These are phyloP conservation scores for Trachythela sp. DNA, from an alignment of 64 coral and sea anemone species.

Conservation along the genomic window DNA sequence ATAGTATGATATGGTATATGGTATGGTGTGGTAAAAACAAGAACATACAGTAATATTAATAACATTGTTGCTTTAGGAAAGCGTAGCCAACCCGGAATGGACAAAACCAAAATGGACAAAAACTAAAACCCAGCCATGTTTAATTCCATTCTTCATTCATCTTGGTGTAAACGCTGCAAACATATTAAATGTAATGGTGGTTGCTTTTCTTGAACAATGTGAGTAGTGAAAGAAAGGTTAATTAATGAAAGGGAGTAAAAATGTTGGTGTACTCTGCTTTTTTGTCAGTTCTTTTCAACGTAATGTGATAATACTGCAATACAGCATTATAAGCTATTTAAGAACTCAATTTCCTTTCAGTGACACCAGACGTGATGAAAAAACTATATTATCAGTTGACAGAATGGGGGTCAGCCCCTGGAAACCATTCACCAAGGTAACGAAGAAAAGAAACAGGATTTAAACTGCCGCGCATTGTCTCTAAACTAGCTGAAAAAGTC, in stretches of 20 bases:
- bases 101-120: neutral
- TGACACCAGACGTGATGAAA: neutral
- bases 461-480: neutral
- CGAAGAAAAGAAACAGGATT: too few relatives aligned
- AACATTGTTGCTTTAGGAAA: neutral
- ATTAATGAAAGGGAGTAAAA: too few relatives aligned
- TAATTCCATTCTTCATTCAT: conserved; percentile 11
- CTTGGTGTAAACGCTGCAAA: conserved; percentile 5
- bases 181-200: neutral
- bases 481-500: neutral
- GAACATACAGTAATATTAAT: neutral
- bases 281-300: too few relatives aligned
- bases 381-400: neutral
- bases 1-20: too few relatives aligned
- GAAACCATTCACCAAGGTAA: neutral
- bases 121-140: neutral
- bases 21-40: neutral
- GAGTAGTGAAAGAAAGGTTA: neutral
- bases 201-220: neutral
- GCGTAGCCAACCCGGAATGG: neutral
- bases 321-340: neutral
- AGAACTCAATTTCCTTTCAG: neutral
- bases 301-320: too few relatives aligned
- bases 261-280: too few relatives aligned
- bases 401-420: neutral